Evolutionary conservation across 2,113 vertebrate genomes (phyloP).

Genomic region (Psammodynastes pulverulentus): DNA sequence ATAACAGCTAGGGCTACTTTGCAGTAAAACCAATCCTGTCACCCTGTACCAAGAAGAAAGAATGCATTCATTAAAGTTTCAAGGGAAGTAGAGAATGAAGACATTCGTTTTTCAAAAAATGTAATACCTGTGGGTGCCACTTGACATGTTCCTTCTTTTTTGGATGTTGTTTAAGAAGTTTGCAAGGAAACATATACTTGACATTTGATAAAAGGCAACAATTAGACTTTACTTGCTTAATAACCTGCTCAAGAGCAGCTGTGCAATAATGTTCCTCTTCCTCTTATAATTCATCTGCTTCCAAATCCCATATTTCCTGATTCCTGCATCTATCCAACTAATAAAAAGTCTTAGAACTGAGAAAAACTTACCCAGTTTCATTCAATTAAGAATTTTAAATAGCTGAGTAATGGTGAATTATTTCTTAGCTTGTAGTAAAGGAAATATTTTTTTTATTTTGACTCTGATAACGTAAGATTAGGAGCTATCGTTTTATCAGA

Average conservation of each 20-base stretch:
- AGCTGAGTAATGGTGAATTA: neutral
- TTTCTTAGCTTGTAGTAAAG: accelerated
- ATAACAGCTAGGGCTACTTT: neutral
- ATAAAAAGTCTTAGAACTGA: neutral
- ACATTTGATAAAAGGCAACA: neutral
- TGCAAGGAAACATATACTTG: neutral
- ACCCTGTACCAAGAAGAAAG: neutral
- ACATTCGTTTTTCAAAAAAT: neutral
- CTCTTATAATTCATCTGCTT: neutral
- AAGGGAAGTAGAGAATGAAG: neutral
- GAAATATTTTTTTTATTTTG: conserved; percentile 5
- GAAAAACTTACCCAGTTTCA: conserved; percentile 5
- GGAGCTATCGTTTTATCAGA: conserved; percentile 17
- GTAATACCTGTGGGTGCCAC: neutral
- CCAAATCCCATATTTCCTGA: neutral
- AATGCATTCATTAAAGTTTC: neutral
- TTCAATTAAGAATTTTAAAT: neutral
- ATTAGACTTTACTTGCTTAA: neutral
- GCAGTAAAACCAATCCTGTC: neutral
- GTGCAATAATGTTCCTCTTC: neutral
- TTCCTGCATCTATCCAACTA: neutral
- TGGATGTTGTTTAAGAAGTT: neutral
- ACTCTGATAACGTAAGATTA: conserved; percentile 3
- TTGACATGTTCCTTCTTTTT: neutral
- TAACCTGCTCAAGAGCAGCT: neutral